Evolutionary conservation across 2,888 invertebrate genomes (phyloP).

Genomic region (Trichacis sp.): DNA sequence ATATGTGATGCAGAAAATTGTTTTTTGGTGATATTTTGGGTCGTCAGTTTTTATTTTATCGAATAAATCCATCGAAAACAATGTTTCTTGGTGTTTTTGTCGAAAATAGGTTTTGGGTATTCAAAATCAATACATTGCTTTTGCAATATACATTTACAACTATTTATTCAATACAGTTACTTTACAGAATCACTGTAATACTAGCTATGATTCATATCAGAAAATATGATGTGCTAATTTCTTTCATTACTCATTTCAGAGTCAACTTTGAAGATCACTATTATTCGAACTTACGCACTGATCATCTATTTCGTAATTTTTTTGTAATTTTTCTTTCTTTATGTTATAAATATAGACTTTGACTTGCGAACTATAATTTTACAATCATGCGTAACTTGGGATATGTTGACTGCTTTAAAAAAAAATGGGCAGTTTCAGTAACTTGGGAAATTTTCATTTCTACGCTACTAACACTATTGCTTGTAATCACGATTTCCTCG

Average conservation of each 20-base stretch:
- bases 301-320: constrained; percentile 16
- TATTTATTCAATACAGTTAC: constrained; percentile 17
- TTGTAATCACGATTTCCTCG: too few relatives aligned
- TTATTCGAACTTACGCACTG: constrained; percentile 15
- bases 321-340: constrained; percentile 6
- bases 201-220: constrained; percentile 23
- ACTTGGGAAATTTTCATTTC: not conserved
- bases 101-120: too few relatives aligned
- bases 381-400: constrained; percentile 7
- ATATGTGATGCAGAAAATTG: not conserved
- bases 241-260: constrained; percentile 12
- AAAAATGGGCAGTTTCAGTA: constrained; percentile 7
- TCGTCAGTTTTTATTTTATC: too few relatives aligned
- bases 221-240: constrained; percentile 24
- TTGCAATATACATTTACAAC: constrained; percentile 17
- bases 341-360: constrained; percentile 28
- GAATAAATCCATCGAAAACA: too few relatives aligned
- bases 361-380: constrained; percentile 21
- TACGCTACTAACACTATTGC: not conserved
- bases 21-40: not conserved
- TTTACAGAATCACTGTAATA: constrained; percentile 25
- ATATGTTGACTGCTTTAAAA: constrained; percentile 24
- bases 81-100: too few relatives aligned
- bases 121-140: constrained; percentile 7
- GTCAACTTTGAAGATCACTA: constrained; percentile 19